Evolutionary conservation across 2,797 vertebrate species (phyloP), one percentile per base, ranked within the genome.

Genomic region (Pangasius macronema): DNA sequence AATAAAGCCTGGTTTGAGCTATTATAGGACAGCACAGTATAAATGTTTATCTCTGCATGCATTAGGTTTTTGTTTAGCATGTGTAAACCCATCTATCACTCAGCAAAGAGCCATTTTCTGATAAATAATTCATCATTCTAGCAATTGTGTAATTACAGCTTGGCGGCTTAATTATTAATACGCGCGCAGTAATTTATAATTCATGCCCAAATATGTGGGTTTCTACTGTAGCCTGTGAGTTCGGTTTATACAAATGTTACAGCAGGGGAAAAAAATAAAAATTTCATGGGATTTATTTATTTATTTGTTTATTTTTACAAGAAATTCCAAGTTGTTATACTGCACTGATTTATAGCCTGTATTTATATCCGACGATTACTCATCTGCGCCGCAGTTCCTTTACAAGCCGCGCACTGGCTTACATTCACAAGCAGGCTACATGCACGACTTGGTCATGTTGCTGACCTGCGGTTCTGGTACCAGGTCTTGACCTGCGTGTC

Each of bases 401-500:
- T n/a, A 4, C 49, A 55, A 55, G n/a, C n/a, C 49, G 75, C 49
- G 27, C 75, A 4, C 49, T 33, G 3, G 24, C 20, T n/a, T 65
- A 49, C 11, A 46, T 42, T 57, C 11, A 18, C 9, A 79, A 33
- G 76, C 20, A 59, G 36, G 10, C 20, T 42, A 79, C 42, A 76
- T 49, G 24, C 72, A 6, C 10, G 24, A 49, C 36, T 79, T 86
- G 33, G 7, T 1, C 6, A 7, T 65, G 3, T 3, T 14, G 24
- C 68, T 96, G 94, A 99, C 98, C 98, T 98, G 91, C 98, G 95
- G 96, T 99, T 99, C 96, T 99, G 98, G 96, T 99, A 99, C 98
- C 98, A 99, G 91, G 98, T 99, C 94, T 99, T 99, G 93, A 99
- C 98, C 94, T 99, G 98, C 24, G 98, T 99, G 96, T 99, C 98